Percentiles rank a stretch among this genome's conserved stretches.
phyloP scores from a whole-genome alignment of 2,888 invertebrate genomes.

The Apeira syringaria region DNA sequence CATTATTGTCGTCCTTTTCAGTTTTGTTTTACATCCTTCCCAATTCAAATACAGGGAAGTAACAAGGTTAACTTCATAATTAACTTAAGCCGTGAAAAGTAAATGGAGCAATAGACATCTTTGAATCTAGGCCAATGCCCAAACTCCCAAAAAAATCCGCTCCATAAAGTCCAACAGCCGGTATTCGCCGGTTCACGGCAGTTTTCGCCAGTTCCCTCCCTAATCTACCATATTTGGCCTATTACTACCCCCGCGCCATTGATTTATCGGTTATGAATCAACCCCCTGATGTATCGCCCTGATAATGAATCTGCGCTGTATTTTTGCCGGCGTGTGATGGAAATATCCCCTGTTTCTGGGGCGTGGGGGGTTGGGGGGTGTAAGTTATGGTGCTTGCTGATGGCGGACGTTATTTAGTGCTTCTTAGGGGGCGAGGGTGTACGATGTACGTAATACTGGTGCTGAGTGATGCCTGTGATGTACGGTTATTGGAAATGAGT shows the following conservation, averaged over 20 bases:
- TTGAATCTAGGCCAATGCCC: conserved; percentile 11
- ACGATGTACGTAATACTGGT: conserved; percentile 25
- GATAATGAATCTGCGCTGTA: conserved; percentile 80
- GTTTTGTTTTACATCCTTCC: no score
- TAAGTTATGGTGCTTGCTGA: conserved; percentile 43
- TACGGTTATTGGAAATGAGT: conserved; percentile 2
- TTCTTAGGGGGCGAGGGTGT: conserved; percentile 32
- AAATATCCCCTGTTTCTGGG: conserved; percentile 49
- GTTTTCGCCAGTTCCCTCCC: conserved; percentile 16
- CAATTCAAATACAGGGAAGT: no score
- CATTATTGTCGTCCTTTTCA: no score
- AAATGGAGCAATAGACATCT: background rate
- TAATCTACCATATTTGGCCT: conserved; percentile 71
- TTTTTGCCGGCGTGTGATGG: conserved; percentile 76
- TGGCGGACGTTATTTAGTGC: conserved; percentile 38
- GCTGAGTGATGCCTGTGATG: conserved; percentile 39
- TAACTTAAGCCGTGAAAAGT: no score
- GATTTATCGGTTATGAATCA: conserved; percentile 83
- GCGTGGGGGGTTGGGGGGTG: conserved; percentile 38
- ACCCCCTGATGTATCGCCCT: conserved; percentile 72
- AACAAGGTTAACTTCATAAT: no score
- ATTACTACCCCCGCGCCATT: conserved; percentile 72
- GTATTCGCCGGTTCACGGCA: conserved; percentile 4
- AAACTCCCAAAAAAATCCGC: conserved; percentile 14
- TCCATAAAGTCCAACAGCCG: conserved; percentile 20